Evolutionary conservation across 2,888 invertebrate genomes (phyloP).

Genomic region (Neria commutata): DNA sequence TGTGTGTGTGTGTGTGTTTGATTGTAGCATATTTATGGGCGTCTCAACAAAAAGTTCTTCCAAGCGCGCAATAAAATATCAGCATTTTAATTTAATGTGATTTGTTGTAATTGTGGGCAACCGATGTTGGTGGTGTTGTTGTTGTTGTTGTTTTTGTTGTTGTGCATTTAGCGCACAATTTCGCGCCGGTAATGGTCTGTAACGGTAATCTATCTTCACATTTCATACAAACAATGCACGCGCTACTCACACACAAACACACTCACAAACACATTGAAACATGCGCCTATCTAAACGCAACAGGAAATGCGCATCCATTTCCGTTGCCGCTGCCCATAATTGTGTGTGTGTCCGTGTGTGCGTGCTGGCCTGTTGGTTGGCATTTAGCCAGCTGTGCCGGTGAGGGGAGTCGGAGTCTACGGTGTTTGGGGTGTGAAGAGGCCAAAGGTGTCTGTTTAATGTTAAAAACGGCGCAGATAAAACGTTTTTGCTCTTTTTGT

Average conservation of each 20-base stretch:
- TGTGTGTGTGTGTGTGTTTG: conserved; percentile 1
- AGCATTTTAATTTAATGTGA: conserved; percentile 12
- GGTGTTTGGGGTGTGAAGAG: conserved; percentile 41
- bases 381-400: too few relatives aligned
- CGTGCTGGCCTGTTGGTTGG: not conserved
- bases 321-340: conserved; percentile 15
- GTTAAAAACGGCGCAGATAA: conserved; percentile 47
- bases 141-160: conserved; percentile 17
- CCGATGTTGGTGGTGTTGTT: not conserved
- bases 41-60: conserved; percentile 9
- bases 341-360: not conserved
- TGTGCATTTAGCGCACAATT: conserved; percentile 33
- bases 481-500: conserved; percentile 44
- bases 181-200: conserved; percentile 48
- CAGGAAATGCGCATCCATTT: conserved; percentile 31
- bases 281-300: conserved; percentile 22
- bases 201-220: conserved; percentile 51
- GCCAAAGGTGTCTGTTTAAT: conserved; percentile 12
- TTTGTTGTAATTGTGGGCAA: conserved; percentile 9
- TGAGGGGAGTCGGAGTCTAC: not conserved
- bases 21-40: conserved; percentile 27
- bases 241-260: conserved; percentile 34
- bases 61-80: conserved; percentile 6
- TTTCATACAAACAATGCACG: conserved; percentile 51
- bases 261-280: conserved; percentile 1